phyloP scores from a whole-genome alignment of 2,888 invertebrate genomes.

The Idaea straminata region DNA sequence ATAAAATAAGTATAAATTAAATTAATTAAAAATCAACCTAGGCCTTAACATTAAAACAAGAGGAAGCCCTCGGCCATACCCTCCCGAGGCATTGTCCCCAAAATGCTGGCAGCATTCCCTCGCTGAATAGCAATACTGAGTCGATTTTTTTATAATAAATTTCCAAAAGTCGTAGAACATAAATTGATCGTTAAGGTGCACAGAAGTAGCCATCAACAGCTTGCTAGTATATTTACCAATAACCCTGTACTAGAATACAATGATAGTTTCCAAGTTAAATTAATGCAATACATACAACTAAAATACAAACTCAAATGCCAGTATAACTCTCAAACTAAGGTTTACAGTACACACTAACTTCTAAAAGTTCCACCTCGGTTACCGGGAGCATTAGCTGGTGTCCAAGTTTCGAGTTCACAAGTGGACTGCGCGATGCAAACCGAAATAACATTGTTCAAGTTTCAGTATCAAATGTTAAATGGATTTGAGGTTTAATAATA shows the following conservation, averaged over 20 bases:
- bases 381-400: slow-evolving; percentile 19
- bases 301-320: slow-evolving; percentile 11
- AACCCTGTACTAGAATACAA: not conserved
- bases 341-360: slow-evolving; percentile 14
- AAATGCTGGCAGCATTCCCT: too few relatives aligned
- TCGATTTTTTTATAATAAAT: too few relatives aligned
- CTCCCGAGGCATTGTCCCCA: too few relatives aligned
- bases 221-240: too few relatives aligned
- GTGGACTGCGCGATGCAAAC: slow-evolving; percentile 26
- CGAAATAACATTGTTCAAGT: slow-evolving; percentile 27
- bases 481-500: slow-evolving; percentile 11
- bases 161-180: too few relatives aligned
- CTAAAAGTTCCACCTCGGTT: slow-evolving; percentile 18
- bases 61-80: too few relatives aligned
- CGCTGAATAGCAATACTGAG: too few relatives aligned
- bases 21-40: too few relatives aligned
- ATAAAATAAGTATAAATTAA: too few relatives aligned
- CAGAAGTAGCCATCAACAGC: too few relatives aligned
- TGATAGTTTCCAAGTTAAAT: slow-evolving; percentile 10
- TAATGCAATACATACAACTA: slow-evolving; percentile 4
- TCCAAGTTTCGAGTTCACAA: slow-evolving; percentile 27
- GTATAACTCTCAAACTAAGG: slow-evolving; percentile 5
- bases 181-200: too few relatives aligned
- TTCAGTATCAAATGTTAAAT: slow-evolving; percentile 27
- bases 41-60: too few relatives aligned